A percentile compares a stretch with the other conserved stretches of the same genome.
phyloP scores from a whole-genome alignment of 2,888 invertebrate genomes.

The Chaitophorus viminalis region DNA sequence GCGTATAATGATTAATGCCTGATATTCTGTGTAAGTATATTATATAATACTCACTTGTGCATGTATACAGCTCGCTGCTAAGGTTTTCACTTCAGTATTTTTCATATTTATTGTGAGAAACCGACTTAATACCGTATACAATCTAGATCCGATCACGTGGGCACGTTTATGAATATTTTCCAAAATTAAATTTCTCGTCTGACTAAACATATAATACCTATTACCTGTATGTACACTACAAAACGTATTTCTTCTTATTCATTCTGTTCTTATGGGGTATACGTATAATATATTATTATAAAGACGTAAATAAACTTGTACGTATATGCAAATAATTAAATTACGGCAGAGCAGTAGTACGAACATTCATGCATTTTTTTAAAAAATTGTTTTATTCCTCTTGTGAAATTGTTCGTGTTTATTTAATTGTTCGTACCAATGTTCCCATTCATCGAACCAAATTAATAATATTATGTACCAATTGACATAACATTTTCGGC shows the following conservation, averaged over 20 bases:
- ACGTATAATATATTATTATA: background rate
- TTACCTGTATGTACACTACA: too few relatives aligned
- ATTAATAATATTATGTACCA: too few relatives aligned
- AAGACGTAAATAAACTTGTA: background rate
- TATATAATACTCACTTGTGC: background rate
- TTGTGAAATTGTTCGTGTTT: too few relatives aligned
- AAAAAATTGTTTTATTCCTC: too few relatives aligned
- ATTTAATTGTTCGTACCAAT: too few relatives aligned
- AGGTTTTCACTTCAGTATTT: background rate
- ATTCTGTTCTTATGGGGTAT: background rate
- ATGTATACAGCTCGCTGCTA: background rate
- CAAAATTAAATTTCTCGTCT: background rate
- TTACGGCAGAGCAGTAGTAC: too few relatives aligned
- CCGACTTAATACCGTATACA: background rate
- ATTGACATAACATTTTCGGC: too few relatives aligned
- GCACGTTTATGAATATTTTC: background rate
- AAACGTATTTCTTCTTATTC: background rate
- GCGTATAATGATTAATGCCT: too few relatives aligned
- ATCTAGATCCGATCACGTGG: background rate
- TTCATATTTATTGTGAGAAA: background rate
- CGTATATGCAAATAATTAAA: background rate
- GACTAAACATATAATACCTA: background rate
- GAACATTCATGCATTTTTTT: too few relatives aligned
- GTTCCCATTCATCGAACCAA: too few relatives aligned
- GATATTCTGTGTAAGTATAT: too few relatives aligned